phyloP scores from a whole-genome alignment of 2,888 invertebrate species.

The Seira sanloemensis region DNA sequence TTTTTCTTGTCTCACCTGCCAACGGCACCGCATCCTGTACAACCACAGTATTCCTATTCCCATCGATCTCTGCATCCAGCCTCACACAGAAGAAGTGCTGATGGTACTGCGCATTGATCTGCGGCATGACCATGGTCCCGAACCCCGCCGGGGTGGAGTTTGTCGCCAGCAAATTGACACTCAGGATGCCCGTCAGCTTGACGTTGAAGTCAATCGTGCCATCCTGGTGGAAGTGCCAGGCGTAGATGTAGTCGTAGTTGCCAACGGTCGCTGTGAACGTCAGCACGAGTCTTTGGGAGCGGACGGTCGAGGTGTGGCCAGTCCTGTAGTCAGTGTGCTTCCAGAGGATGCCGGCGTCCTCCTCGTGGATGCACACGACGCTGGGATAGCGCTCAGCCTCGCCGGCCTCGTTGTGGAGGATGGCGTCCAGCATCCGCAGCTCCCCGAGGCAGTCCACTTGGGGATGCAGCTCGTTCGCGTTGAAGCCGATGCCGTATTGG shows the following conservation, averaged over 20 bases:
- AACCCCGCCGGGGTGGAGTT: slow-evolving; percentile 8
- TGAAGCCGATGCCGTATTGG: slow-evolving; percentile 43
- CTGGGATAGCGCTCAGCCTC: slow-evolving; percentile 3
- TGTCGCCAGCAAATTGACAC: slow-evolving; percentile 30
- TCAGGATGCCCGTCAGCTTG: slow-evolving; percentile 52
- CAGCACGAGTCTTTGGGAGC: slow-evolving; percentile 44
- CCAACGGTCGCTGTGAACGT: slow-evolving; percentile 51
- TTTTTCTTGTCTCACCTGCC: too few species aligned
- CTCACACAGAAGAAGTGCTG: slow-evolving; percentile 69
- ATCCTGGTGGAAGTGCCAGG: slow-evolving; percentile 63
- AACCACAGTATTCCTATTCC: slow-evolving; percentile 48
- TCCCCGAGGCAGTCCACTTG: slow-evolving; percentile 48
- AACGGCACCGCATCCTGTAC: slow-evolving; percentile 43
- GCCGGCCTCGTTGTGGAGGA: neutral
- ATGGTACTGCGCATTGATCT: slow-evolving; percentile 67
- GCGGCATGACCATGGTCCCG: slow-evolving; percentile 39
- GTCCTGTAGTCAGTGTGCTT: slow-evolving; percentile 50
- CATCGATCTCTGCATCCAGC: slow-evolving; percentile 68
- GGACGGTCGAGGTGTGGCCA: neutral
- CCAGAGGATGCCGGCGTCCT: slow-evolving; percentile 58
- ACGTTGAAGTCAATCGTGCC: slow-evolving; percentile 50
- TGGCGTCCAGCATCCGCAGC: neutral
- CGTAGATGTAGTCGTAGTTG: slow-evolving; percentile 64
- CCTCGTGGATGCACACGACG: slow-evolving; percentile 58
- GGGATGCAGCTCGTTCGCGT: slow-evolving; percentile 35